phyloP scores from a whole-genome alignment of 2,113 vertebrate genomes.

The Callospermophilus lateralis region DNA sequence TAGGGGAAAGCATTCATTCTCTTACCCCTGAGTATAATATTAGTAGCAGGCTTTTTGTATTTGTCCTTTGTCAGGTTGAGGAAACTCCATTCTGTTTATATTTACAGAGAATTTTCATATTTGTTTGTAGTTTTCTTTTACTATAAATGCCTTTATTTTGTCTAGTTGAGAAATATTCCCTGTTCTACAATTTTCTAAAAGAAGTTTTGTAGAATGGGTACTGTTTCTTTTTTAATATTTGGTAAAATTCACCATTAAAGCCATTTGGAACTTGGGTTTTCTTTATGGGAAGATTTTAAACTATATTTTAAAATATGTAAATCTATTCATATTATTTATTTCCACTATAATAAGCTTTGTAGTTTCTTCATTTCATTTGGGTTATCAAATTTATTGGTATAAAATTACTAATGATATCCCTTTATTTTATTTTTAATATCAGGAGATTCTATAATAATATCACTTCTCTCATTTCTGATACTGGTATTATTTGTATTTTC shows the following conservation, averaged over 20 bases:
- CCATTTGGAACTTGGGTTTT: background rate
- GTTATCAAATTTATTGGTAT: background rate
- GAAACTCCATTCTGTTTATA: background rate
- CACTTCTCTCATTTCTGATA: background rate
- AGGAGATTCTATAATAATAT: no score
- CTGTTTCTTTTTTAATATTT: no score
- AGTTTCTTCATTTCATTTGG: background rate
- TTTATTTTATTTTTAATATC: no score
- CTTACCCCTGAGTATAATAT: background rate
- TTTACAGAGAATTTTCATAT: conserved; percentile 17
- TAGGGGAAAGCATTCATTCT: background rate
- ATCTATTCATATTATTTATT: background rate
- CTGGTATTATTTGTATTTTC: no score
- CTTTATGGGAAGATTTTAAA: background rate
- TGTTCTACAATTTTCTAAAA: background rate
- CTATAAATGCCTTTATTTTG: background rate
- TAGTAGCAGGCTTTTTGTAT: background rate
- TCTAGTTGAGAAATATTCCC: background rate
- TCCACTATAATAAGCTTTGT: background rate
- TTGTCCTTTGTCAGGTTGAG: background rate
- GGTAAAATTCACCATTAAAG: background rate
- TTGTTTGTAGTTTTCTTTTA: background rate
- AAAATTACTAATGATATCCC: no score
- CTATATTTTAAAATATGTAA: background rate
- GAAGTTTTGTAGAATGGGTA: background rate